A percentile compares a stretch with the other conserved stretches of the same genome.
Conservation (phyloP, 37 sponge, comb jelly and placozoan species). For the Cladorhizidae sp. region DNA sequence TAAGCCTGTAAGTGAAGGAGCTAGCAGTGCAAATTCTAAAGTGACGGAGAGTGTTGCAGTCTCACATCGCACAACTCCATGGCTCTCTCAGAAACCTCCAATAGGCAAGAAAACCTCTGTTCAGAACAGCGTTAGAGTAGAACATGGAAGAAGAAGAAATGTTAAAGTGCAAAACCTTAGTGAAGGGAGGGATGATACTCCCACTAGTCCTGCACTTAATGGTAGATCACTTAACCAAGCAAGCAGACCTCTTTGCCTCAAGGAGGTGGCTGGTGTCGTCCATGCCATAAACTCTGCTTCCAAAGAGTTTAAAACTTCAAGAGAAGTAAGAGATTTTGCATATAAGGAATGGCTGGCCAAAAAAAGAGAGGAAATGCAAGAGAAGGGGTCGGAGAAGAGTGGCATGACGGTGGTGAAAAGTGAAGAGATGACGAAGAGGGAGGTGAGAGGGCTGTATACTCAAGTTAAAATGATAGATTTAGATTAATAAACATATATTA, state of each 20-base stretch:
- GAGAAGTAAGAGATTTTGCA: slow-evolving; percentile 27
- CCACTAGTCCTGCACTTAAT: background rate
- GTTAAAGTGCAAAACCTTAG: background rate
- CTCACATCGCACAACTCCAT: background rate
- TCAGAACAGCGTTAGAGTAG: background rate
- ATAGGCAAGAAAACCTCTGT: background rate
- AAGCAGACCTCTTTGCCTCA: background rate
- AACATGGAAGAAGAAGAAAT: background rate
- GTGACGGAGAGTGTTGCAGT: background rate
- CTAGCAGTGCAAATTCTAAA: too few relatives aligned
- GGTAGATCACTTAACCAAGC: background rate
- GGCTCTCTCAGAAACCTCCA: background rate
- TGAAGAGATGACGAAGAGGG: slow-evolving; percentile 3
- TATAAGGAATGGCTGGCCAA: slow-evolving; percentile 44
- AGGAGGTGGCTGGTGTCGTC: background rate
- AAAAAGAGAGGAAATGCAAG: slow-evolving; percentile 26
- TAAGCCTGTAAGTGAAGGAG: too few relatives aligned
- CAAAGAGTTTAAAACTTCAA: slow-evolving; percentile 15
- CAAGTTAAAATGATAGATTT: background rate
- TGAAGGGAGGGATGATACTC: background rate
- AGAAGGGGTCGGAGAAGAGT: slow-evolving; percentile 7
- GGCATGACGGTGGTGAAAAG: slow-evolving; percentile 5
- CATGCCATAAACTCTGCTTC: slow-evolving; percentile 3
- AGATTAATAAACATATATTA: background rate
- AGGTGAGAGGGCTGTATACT: slow-evolving; percentile 14